These are phyloP conservation scores for Tanytarsus gracilentus DNA, from an alignment of 2,888 invertebrate genomes.

Conservation along the genomic window DNA sequence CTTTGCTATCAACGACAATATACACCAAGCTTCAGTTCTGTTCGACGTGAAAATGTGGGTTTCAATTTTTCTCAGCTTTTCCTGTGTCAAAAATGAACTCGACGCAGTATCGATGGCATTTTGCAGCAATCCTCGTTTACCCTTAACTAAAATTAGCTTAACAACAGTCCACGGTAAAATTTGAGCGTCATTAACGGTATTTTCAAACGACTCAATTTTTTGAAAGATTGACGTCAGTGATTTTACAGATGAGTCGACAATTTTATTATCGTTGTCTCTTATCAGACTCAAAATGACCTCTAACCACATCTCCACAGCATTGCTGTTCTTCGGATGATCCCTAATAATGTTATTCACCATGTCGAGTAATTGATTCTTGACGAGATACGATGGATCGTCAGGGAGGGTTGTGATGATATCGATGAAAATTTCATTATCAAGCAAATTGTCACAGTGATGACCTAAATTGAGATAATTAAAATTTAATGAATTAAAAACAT, in stretches of 20 bases:
- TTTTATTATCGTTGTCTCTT: slow-evolving; percentile 22
- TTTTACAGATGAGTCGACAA: slow-evolving; percentile 6
- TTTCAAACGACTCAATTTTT: slow-evolving; percentile 17
- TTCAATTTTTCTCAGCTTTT: slow-evolving; percentile 20
- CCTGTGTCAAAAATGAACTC: slow-evolving; percentile 12
- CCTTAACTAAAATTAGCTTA: slow-evolving; percentile 7
- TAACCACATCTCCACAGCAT: slow-evolving; percentile 10
- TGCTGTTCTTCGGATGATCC: slow-evolving; percentile 5
- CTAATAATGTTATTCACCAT: not conserved
- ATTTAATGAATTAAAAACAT: not conserved
- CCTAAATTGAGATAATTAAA: not conserved
- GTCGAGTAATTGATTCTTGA: slow-evolving; percentile 15
- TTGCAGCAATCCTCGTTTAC: slow-evolving; percentile 12
- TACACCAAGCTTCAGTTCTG: slow-evolving; percentile 24
- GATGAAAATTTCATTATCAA: slow-evolving; percentile 11
- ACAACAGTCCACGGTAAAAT: slow-evolving; percentile 10
- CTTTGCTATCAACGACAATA: slow-evolving; percentile 5
- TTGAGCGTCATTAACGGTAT: slow-evolving; percentile 15
- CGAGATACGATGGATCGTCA: slow-evolving; percentile 21
- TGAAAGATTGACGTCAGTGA: not conserved
- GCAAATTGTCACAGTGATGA: slow-evolving; percentile 1
- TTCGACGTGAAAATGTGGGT: slow-evolving; percentile 22
- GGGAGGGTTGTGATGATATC: slow-evolving; percentile 1
- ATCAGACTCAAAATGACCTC: slow-evolving; percentile 9
- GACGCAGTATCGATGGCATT: slow-evolving; percentile 1